These are phyloP conservation scores for Albula goreensis DNA, from an alignment of 2,113 vertebrate species.

Conservation along the genomic window DNA sequence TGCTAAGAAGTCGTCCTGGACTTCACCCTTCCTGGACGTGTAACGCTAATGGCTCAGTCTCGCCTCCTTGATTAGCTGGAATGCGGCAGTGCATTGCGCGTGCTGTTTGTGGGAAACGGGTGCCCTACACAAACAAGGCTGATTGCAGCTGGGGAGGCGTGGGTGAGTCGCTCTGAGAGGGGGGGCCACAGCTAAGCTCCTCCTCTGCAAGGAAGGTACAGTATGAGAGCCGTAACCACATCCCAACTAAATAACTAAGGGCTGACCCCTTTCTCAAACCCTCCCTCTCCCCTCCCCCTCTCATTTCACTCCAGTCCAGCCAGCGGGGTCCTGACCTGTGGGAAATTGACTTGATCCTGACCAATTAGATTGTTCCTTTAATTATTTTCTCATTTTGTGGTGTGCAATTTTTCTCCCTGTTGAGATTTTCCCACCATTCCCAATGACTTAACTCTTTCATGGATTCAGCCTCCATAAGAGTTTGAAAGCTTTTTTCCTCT, in stretches of 20 bases:
- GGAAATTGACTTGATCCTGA: background rate
- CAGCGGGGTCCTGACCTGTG: background rate
- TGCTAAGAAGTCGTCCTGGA: slow-evolving; percentile 30
- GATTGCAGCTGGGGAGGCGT: slow-evolving; percentile 7
- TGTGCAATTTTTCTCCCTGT: slow-evolving; percentile 5
- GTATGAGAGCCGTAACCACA: background rate
- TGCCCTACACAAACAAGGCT: slow-evolving; percentile 37
- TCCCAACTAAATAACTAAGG: background rate
- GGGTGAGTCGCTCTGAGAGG: background rate
- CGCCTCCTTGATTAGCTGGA: slow-evolving; percentile 51
- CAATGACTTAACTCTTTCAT: slow-evolving; percentile 2
- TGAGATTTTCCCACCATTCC: slow-evolving; percentile 19
- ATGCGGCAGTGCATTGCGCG: slow-evolving; percentile 39
- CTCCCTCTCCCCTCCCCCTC: background rate
- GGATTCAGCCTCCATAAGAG: background rate
- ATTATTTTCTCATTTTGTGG: background rate
- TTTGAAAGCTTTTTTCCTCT: background rate
- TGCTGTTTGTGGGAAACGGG: slow-evolving; percentile 41
- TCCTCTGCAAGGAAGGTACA: background rate
- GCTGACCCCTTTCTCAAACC: background rate
- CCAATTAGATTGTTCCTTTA: background rate
- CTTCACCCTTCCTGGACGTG: slow-evolving; percentile 55
- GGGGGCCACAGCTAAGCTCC: background rate
- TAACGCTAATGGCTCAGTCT: slow-evolving; percentile 28
- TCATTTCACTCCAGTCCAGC: background rate